A percentile compares a stretch with the other conserved stretches of the same genome.
Evolutionary conservation across 2,113 vertebrate species (phyloP).

Genomic region (Protobothrops mucrosquamatus): DNA sequence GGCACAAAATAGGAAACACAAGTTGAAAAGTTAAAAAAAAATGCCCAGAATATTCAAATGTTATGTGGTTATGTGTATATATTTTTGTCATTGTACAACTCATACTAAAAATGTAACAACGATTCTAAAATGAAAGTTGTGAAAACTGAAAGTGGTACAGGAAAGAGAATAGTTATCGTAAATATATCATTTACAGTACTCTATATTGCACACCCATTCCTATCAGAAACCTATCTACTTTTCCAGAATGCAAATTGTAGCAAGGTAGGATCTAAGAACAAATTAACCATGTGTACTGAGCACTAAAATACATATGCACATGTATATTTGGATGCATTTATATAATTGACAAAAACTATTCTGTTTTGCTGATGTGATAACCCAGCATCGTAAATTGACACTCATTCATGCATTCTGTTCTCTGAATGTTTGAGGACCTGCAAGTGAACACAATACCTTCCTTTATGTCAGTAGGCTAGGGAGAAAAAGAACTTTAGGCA

Average conservation of each 20-base stretch:
- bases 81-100: not conserved
- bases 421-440: not conserved
- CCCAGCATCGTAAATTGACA: not conserved
- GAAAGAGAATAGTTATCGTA: not conserved
- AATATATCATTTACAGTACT: not conserved
- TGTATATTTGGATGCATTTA: not conserved
- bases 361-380: not conserved
- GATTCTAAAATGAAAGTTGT: not conserved
- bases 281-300: not conserved
- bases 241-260: not conserved
- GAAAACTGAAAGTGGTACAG: not conserved
- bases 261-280: not conserved
- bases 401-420: not conserved
- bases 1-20: not conserved
- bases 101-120: not conserved
- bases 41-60: not conserved
- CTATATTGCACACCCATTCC: not conserved
- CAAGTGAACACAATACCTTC: not conserved
- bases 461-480: constrained; percentile 3
- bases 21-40: not conserved
- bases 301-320: not conserved
- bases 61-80: not conserved
- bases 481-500: not conserved
- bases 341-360: not conserved
- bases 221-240: not conserved